Evolutionary conservation across 2,113 vertebrate genomes (phyloP).

Genomic region (Cheilinus undulatus): DNA sequence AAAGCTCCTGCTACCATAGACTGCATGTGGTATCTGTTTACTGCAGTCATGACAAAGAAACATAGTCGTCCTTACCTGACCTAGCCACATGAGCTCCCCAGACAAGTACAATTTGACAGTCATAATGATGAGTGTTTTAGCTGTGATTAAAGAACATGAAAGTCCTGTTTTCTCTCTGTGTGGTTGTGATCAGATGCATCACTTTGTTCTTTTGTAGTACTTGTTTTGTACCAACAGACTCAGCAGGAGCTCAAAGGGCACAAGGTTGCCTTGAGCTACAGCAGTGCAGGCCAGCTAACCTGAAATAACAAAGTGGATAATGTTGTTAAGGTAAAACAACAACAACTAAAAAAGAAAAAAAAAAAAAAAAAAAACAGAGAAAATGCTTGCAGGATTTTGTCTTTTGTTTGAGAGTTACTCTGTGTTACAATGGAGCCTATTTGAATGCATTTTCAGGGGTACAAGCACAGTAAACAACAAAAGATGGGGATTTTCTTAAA

Average conservation of each 20-base stretch:
- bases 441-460: neutral
- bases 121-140: constrained; percentile 1
- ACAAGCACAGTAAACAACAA: neutral
- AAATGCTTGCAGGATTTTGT: neutral
- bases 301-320: constrained; percentile 39
- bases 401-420: neutral
- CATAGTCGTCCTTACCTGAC: neutral
- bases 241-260: constrained; percentile 22
- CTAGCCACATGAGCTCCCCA: neutral
- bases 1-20: constrained; percentile 3
- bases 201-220: constrained; percentile 18
- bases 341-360: too few relatives aligned
- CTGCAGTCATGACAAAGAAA: neutral
- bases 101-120: constrained; percentile 2
- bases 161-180: neutral
- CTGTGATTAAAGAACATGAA: neutral
- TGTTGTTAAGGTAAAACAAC: neutral
- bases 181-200: constrained; percentile 1
- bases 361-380: neutral
- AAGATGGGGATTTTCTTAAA: too few relatives aligned
- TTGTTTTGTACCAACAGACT: constrained; percentile 11
- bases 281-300: constrained; percentile 24
- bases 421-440: neutral
- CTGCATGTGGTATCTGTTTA: constrained; percentile 16
- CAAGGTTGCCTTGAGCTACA: constrained; percentile 12